A percentile compares a stretch with the other conserved stretches of the same genome.
Conservation (phyloP, 2,113 vertebrate genomes). For the Forbesichthys papilliferus region DNA sequence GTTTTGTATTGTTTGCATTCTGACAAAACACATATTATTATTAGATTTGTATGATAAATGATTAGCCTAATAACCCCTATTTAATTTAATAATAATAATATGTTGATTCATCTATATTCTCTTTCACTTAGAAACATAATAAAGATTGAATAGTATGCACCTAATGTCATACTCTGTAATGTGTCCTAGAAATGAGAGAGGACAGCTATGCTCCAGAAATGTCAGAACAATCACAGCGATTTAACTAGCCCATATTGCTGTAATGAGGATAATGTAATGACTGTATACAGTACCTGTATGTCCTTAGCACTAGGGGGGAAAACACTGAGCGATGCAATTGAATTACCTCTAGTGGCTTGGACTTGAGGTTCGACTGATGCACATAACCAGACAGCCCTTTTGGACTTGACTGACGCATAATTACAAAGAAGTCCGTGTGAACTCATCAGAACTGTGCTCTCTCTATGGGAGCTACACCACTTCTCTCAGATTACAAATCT, state of each 20-base stretch:
- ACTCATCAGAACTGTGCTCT: slow-evolving; percentile 1
- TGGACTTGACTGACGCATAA: slow-evolving; percentile 25
- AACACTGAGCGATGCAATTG: not conserved
- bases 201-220: not conserved
- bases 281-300: not conserved
- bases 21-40: not conserved
- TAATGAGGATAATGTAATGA: not conserved
- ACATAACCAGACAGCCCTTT: slow-evolving; percentile 6
- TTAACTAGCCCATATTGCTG: not conserved
- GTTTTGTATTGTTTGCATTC: not conserved
- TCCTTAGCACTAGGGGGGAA: slow-evolving; percentile 4
- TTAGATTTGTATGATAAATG: not conserved
- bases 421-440: slow-evolving; percentile 25
- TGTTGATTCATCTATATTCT: not conserved
- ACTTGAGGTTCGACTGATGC: slow-evolving; percentile 12
- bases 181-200: not conserved
- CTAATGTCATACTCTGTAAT: not conserved
- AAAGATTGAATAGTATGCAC: not conserved
- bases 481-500: not conserved
- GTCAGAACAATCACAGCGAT: not conserved
- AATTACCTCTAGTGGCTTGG: slow-evolving; percentile 10
- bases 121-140: not conserved
- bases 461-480: not conserved
- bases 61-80: not conserved
- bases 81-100: not conserved